These are phyloP conservation scores for Acleris literana DNA, from an alignment of 2,888 invertebrate genomes.

Conservation along the genomic window DNA sequence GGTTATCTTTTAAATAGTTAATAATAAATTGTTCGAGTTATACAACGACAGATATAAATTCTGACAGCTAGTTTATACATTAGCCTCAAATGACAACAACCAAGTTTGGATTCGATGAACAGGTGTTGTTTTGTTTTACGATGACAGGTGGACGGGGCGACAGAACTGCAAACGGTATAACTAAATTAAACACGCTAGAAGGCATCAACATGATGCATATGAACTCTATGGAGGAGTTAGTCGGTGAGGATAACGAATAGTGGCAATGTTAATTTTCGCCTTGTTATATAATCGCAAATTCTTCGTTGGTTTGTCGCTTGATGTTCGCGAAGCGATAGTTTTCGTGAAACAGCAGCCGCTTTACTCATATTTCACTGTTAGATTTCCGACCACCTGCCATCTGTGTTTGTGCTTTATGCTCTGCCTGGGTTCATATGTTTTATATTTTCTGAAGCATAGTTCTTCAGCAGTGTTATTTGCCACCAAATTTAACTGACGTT, in stretches of 20 bases:
- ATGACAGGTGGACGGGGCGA: constrained; percentile 82
- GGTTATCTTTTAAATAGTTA: no score
- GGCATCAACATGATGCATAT: constrained; percentile 74
- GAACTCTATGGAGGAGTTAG: constrained; percentile 78
- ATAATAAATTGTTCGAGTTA: no score
- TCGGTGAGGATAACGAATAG: constrained; percentile 66
- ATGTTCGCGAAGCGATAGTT: background rate
- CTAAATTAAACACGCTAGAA: constrained; percentile 60
- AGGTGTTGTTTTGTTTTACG: constrained; percentile 47
- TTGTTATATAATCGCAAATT: constrained; percentile 11
- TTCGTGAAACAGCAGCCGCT: constrained; percentile 44
- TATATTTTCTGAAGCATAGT: background rate
- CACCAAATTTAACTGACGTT: no score
- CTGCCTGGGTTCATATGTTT: constrained; percentile 20
- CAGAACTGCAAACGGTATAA: constrained; percentile 54
- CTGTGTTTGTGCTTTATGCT: constrained; percentile 49
- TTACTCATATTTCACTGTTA: constrained; percentile 59
- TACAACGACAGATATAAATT: no score
- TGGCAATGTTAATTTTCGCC: constrained; percentile 44
- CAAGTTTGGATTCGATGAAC: constrained; percentile 13
- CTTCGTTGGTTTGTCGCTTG: constrained; percentile 16
- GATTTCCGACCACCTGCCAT: constrained; percentile 81
- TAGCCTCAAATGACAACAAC: background rate
- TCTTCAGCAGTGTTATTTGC: no score
- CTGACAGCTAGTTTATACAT: no score